Evolutionary conservation across 2,888 invertebrate genomes (phyloP).

Genomic region (Exocentrus adspersus): DNA sequence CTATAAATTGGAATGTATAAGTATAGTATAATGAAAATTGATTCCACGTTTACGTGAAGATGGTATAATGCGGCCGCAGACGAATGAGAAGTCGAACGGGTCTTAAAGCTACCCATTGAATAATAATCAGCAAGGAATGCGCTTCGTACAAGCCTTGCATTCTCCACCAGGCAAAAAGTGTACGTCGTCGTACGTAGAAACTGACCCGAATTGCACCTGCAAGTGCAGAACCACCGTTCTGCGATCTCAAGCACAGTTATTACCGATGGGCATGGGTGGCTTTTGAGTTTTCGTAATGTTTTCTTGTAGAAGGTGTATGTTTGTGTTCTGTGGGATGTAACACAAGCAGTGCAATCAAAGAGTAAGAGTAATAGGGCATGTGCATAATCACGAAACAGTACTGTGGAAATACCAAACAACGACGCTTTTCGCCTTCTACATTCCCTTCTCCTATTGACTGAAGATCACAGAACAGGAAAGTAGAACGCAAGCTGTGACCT

Average conservation of each 20-base stretch:
- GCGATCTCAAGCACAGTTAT: conserved; percentile 13
- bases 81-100: conserved; percentile 17
- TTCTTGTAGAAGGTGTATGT: not conserved
- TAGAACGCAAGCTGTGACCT: too few relatives aligned
- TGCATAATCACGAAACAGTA: too few relatives aligned
- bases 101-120: conserved; percentile 9
- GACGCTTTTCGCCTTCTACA: too few relatives aligned
- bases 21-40: too few relatives aligned
- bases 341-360: not conserved
- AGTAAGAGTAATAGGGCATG: not conserved
- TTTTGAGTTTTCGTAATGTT: conserved; percentile 3
- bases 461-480: too few relatives aligned
- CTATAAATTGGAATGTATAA: too few relatives aligned
- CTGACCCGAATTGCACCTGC: conserved; percentile 22
- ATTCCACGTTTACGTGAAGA: not conserved
- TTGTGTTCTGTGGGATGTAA: too few relatives aligned
- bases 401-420: too few relatives aligned
- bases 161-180: conserved; percentile 16
- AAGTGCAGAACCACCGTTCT: conserved; percentile 7
- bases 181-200: too few relatives aligned
- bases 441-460: too few relatives aligned
- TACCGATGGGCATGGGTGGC: not conserved
- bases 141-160: conserved; percentile 13
- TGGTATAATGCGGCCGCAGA: conserved; percentile 1
- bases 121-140: conserved; percentile 17